phyloP scores from a whole-genome alignment of 2,797 vertebrate genomes.

The Rhynchotus rufescens region DNA sequence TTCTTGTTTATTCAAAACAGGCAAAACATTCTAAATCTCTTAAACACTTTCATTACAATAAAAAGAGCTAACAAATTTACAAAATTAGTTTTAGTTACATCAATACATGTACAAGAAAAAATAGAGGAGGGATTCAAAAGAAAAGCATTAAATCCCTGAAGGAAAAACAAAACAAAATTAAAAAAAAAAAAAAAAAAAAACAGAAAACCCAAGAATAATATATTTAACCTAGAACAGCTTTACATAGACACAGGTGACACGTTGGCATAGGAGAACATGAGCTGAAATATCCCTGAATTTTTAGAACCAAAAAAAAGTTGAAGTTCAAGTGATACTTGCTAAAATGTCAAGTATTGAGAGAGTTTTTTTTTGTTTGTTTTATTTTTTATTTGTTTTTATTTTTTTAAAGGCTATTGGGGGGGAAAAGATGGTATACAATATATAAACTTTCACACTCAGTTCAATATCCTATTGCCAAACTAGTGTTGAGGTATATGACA shows the following conservation, averaged over 20 bases:
- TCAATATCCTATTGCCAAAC: constrained; percentile 94
- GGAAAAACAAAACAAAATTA: too few species aligned
- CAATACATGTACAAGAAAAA: constrained; percentile 83
- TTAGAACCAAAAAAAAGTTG: constrained; percentile 86
- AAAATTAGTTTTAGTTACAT: constrained; percentile 85
- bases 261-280: constrained; percentile 87
- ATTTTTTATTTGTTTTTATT: constrained; percentile 55
- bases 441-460: constrained; percentile 83
- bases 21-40: constrained; percentile 78
- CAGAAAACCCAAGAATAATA: constrained; percentile 67
- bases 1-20: constrained; percentile 82
- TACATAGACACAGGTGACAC: constrained; percentile 83
- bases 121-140: constrained; percentile 83
- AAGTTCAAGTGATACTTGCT: constrained; percentile 94
- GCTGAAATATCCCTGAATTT: constrained; percentile 98
- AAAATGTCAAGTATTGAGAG: constrained; percentile 87
- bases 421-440: constrained; percentile 83
- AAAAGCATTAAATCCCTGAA: constrained; percentile 85
- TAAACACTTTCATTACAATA: constrained; percentile 84
- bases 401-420: constrained; percentile 79
- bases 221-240: constrained; percentile 82
- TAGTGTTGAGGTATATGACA: constrained; percentile 99
- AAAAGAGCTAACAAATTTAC: constrained; percentile 80
- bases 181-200: constrained; percentile 68
- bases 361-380: constrained; percentile 75